Conservation (phyloP, 2,797 vertebrate species). For the Champsocephalus gunnari region DNA sequence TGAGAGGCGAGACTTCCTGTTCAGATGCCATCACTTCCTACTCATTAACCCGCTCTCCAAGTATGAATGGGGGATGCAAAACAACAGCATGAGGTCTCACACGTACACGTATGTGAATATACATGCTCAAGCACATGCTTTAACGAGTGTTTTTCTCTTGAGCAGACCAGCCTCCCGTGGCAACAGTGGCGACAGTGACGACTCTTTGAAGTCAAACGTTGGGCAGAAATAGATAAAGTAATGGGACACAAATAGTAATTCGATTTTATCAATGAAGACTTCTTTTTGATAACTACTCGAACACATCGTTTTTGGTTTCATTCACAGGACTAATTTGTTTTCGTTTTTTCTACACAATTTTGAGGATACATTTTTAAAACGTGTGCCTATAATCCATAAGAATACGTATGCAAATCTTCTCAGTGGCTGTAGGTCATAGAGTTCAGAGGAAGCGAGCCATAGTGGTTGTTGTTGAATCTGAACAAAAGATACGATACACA, state of each 20-base stretch:
- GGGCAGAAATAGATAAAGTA: constrained; percentile 13
- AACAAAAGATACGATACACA: not conserved
- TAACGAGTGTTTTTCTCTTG: constrained; percentile 12
- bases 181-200: not conserved
- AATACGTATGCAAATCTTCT: not conserved
- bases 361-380: not conserved
- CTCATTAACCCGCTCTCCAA: constrained; percentile 64
- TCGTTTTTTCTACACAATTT: not conserved
- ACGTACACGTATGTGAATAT: not conserved
- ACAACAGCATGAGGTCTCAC: constrained; percentile 40
- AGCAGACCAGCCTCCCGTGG: not conserved
- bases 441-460: not conserved
- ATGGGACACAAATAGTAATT: constrained; percentile 18
- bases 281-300: not conserved
- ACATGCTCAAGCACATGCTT: not conserved
- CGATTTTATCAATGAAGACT: constrained; percentile 9
- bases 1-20: constrained; percentile 79
- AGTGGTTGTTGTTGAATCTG: not conserved
- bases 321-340: too few relatives aligned
- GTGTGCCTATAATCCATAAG: not conserved
- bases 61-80: constrained; percentile 77
- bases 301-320: not conserved
- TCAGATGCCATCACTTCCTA: constrained; percentile 84
- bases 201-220: constrained; percentile 16
- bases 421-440: constrained; percentile 1